These are phyloP conservation scores for Drosophila aldrichi DNA, from an alignment of 2,888 invertebrate genomes.

Conservation along the genomic window DNA sequence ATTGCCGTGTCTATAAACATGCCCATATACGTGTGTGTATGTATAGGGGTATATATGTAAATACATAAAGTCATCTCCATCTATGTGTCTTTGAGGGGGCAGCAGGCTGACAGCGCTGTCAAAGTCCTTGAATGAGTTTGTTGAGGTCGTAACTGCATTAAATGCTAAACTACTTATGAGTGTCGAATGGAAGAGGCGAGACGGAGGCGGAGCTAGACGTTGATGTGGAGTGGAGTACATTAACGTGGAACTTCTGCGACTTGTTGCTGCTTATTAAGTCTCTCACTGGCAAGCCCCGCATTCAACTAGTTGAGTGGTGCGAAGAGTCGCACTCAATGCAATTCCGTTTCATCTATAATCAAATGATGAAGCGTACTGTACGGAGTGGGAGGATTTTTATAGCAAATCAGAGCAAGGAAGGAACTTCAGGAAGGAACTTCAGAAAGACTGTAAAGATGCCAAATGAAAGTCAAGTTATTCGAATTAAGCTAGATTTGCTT, in stretches of 20 bases:
- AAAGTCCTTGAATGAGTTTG: slow-evolving; percentile 18
- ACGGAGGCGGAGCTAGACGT: background rate
- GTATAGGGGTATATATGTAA: slow-evolving; percentile 14
- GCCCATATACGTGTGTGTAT: slow-evolving; percentile 13
- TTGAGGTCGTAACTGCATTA: slow-evolving; percentile 30
- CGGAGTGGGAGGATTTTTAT: background rate
- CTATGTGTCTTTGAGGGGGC: background rate
- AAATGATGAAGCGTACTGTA: background rate
- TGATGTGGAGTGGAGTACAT: background rate
- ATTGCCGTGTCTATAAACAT: slow-evolving; percentile 25
- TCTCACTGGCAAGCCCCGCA: background rate
- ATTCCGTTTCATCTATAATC: slow-evolving; percentile 4
- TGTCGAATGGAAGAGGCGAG: background rate
- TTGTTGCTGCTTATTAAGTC: slow-evolving; percentile 21
- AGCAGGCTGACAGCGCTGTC: background rate
- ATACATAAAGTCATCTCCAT: slow-evolving; percentile 5
- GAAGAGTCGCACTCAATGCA: slow-evolving; percentile 9
- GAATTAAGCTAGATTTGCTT: too few relatives aligned
- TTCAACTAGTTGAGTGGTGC: slow-evolving; percentile 7
- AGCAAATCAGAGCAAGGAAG: background rate
- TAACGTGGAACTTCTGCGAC: slow-evolving; percentile 10
- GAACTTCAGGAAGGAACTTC: background rate
- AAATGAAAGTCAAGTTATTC: background rate
- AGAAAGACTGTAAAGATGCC: background rate
- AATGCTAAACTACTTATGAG: slow-evolving; percentile 38